Evolutionary conservation across 2,888 invertebrate species (phyloP).

Genomic region (Crossocerus cetratus): DNA sequence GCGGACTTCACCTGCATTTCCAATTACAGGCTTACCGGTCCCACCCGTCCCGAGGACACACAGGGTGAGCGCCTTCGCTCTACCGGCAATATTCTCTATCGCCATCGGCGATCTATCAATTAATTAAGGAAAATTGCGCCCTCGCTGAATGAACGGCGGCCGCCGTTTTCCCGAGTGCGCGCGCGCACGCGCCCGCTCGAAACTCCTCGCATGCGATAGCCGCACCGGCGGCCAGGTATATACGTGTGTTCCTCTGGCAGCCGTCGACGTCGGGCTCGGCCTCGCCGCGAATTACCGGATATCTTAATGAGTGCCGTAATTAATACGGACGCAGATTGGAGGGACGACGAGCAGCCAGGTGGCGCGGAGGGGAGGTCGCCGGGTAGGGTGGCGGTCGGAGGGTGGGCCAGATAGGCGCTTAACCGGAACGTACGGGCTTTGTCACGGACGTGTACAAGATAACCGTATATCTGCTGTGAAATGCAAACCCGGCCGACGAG

Average conservation of each 20-base stretch:
- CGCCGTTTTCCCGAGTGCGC: conserved; percentile 53
- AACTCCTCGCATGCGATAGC: background rate
- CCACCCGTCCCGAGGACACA: background rate
- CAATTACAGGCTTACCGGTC: conserved; percentile 30
- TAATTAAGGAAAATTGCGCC: conserved; percentile 75
- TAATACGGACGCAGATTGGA: conserved; percentile 75
- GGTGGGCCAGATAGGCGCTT: conserved; percentile 46
- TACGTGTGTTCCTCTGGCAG: conserved; percentile 27
- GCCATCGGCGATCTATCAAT: conserved; percentile 72
- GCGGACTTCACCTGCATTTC: conserved; percentile 9
- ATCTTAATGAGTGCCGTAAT: conserved; percentile 76
- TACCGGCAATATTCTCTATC: too few relatives aligned
- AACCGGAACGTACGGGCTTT: conserved; percentile 73
- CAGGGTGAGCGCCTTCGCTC: too few relatives aligned
- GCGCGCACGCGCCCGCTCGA: too few relatives aligned
- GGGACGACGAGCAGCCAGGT: conserved; percentile 64
- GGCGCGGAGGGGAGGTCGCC: conserved; percentile 45
- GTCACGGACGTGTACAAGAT: conserved; percentile 72
- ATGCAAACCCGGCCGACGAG: conserved; percentile 64
- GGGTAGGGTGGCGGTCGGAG: conserved; percentile 57
- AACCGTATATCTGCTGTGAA: conserved; percentile 71
- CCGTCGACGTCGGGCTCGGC: conserved; percentile 44
- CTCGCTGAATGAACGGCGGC: conserved; percentile 68
- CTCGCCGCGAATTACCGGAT: conserved; percentile 73
- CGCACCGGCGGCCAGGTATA: conserved; percentile 2